Conservation (phyloP, 2,113 vertebrate genomes). For the Accipiter cooperii region DNA sequence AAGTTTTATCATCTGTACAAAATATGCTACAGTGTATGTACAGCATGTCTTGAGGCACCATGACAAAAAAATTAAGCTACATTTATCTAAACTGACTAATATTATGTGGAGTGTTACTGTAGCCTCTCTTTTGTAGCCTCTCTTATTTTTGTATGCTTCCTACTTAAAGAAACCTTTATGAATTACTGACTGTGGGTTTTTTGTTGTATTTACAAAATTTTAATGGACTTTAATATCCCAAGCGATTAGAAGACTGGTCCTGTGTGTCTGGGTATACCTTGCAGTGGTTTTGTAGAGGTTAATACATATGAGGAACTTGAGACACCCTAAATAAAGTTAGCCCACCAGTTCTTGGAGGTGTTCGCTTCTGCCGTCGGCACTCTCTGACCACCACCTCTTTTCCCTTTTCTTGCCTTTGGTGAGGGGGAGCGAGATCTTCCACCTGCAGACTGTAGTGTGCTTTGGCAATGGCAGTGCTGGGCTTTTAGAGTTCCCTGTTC, state of each 20-base stretch:
- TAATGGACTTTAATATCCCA: background rate
- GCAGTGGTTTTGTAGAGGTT: background rate
- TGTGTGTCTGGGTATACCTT: background rate
- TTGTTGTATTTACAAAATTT: background rate
- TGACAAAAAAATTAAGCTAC: background rate
- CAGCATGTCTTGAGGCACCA: background rate
- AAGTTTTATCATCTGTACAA: background rate
- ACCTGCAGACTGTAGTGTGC: background rate
- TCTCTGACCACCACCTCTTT: background rate
- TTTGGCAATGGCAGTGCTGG: background rate
- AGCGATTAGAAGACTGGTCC: background rate
- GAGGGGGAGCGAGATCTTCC: rapidly evolving
- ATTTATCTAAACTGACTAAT: background rate
- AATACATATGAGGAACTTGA: background rate
- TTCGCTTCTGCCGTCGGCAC: background rate
- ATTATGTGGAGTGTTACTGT: background rate
- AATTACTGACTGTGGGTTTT: background rate
- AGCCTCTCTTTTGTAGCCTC: background rate
- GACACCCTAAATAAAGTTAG: background rate
- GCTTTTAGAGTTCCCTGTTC: background rate
- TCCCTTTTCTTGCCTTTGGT: background rate
- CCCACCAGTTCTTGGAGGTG: background rate
- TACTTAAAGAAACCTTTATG: background rate
- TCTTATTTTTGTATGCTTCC: background rate
- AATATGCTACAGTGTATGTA: background rate